Evolutionary conservation across 2,113 vertebrate genomes (phyloP).

Genomic region (Pseudorectes ferrugineus): DNA sequence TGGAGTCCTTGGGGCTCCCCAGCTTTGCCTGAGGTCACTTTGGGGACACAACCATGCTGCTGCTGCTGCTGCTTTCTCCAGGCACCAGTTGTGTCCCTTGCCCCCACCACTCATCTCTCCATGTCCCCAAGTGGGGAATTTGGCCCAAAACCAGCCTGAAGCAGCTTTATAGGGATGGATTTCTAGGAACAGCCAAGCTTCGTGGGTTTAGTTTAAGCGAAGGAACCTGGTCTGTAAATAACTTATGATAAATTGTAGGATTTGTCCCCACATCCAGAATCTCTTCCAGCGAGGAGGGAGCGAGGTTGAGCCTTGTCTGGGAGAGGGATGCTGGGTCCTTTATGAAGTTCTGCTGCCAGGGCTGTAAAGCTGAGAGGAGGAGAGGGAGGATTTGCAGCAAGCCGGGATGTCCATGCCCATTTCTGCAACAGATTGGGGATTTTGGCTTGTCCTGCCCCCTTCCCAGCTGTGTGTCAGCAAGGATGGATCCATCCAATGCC

Average conservation of each 20-base stretch:
- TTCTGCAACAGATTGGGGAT: not conserved
- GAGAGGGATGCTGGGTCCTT: not conserved
- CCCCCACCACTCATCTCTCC: not conserved
- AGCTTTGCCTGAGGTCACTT: not conserved
- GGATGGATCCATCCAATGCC: not conserved
- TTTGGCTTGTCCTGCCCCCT: not conserved
- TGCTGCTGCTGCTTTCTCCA: not conserved
- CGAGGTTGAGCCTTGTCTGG: rapidly evolving
- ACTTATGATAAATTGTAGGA: not conserved
- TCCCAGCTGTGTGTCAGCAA: not conserved
- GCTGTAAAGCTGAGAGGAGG: not conserved
- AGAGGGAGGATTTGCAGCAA: not conserved
- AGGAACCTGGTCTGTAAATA: not conserved
- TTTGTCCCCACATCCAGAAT: not conserved
- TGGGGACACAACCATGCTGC: rapidly evolving
- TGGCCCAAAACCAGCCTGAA: not conserved
- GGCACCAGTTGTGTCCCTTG: not conserved
- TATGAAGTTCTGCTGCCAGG: rapidly evolving
- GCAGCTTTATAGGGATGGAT: not conserved
- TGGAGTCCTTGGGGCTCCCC: not conserved
- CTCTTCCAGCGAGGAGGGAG: not conserved
- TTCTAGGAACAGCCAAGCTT: not conserved
- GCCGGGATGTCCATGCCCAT: not conserved
- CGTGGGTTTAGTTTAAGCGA: not conserved
- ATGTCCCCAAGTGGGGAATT: not conserved